Percentiles rank a stretch among this genome's conserved stretches.
Evolutionary conservation across 2,888 invertebrate genomes (phyloP).

Genomic region (Osedax frankpressi): DNA sequence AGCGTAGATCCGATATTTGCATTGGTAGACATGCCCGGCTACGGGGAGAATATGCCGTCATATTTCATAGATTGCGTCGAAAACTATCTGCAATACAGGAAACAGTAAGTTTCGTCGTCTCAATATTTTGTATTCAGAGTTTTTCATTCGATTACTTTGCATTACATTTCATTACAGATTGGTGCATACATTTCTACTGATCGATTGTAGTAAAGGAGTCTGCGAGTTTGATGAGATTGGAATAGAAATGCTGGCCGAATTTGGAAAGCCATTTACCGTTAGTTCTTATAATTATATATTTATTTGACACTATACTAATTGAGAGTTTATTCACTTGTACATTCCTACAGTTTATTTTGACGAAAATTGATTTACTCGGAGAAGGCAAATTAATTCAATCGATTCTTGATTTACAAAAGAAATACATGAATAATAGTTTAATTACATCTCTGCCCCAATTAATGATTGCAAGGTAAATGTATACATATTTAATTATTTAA

Average conservation of each 20-base stretch:
- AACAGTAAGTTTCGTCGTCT: conserved; percentile 30
- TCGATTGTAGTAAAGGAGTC: conserved; percentile 32
- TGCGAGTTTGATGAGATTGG: conserved; percentile 31
- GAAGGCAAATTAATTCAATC: too few species aligned
- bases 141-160: background rate
- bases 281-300: too few species aligned
- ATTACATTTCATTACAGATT: conserved; percentile 27
- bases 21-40: conserved; percentile 44
- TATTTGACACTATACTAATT: too few species aligned
- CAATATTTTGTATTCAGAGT: background rate
- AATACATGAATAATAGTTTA: too few species aligned
- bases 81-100: conserved; percentile 33
- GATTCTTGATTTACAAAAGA: too few species aligned
- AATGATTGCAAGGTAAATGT: too few species aligned
- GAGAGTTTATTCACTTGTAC: too few species aligned
- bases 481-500: too few species aligned
- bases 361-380: too few species aligned
- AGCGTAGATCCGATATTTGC: conserved; percentile 33
- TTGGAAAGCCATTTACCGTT: conserved; percentile 35
- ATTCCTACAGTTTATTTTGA: too few species aligned
- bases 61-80: conserved; percentile 39
- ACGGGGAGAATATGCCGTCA: conserved; percentile 41
- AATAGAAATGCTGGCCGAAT: conserved; percentile 37
- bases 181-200: conserved; percentile 32
- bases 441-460: too few species aligned